A percentile compares a stretch with the other conserved stretches of the same genome.
These are phyloP conservation scores for Hypsibius dujardini DNA, from an alignment of 1,140 invertebrate genomes.

Conservation along the genomic window DNA sequence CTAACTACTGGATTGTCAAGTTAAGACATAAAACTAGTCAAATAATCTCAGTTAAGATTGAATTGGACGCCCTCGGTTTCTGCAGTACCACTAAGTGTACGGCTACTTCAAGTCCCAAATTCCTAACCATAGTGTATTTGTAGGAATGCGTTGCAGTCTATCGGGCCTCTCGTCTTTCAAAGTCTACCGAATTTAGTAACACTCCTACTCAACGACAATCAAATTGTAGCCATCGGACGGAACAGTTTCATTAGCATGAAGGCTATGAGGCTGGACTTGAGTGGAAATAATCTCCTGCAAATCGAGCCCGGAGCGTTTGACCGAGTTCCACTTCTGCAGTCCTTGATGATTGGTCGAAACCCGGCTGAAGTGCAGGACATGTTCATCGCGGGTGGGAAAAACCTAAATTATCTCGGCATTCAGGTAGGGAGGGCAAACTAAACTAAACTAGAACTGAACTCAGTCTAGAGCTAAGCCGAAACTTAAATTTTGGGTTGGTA, in stretches of 20 bases:
- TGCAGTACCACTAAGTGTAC: too few species aligned
- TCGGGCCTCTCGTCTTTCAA: constrained; percentile 54
- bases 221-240: constrained; percentile 46
- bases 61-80: too few species aligned
- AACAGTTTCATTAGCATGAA: constrained; percentile 49
- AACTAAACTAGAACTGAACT: too few species aligned
- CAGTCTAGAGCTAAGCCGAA: too few species aligned
- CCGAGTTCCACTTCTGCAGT: constrained; percentile 50
- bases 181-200: constrained; percentile 56
- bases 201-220: constrained; percentile 61
- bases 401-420: neutral
- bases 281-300: constrained; percentile 53
- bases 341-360: constrained; percentile 58
- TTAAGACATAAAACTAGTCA: too few species aligned
- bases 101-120: too few species aligned
- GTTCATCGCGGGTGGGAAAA: constrained; percentile 30
- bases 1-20: too few species aligned
- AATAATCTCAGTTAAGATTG: too few species aligned
- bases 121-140: too few species aligned
- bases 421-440: neutral
- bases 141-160: constrained; percentile 58
- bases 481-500: too few species aligned
- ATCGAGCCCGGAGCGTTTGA: constrained; percentile 54
- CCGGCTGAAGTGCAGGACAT: constrained; percentile 52
- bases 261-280: constrained; percentile 47